Evolutionary conservation across 2,888 invertebrate species (phyloP), one percentile per base, ranked within the genome.

Genomic region (Branchipolynoe longqiensis): DNA sequence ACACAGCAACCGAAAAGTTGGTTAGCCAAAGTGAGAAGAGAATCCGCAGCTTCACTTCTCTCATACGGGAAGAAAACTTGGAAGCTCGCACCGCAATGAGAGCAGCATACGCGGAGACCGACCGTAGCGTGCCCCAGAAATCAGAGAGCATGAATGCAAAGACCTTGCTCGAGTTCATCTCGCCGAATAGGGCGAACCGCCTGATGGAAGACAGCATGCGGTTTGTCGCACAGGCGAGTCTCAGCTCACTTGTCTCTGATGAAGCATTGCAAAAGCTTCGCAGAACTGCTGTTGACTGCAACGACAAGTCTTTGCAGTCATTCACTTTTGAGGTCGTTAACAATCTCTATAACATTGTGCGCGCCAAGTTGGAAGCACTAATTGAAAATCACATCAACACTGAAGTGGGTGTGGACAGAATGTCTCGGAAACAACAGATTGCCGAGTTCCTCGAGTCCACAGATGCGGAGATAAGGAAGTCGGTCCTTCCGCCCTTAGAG

Each of bases 401-500:
- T 4, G 14, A 12, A 12, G 69, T 31, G 33, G 54, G 3, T 25
- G 28, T 2, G 22, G 62, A 62, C 62, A 48, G 18, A 8, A 62
- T 28, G 8, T 48, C 78, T 6, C 41, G 31, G 28, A 40, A 25
- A n/a, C 48, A 78, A 18, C 25, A 25, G 31, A 78, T 78, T 18
- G 22, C 25, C 14, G 78, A 41, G 8, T 78, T 78, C 18, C 54
- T 78, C 0, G 12, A n/a, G 2, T 8, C 41, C 12, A n/a, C 78
- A 0, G 48, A 78, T 48, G 78, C 22, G 54, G 78, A 78, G 28
- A 54, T 54, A 41, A 78, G 28, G 48, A 25, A 4, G 2, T 48
- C 48, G 4, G 81, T 86, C 0, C 54, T 86, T 36, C 85, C 86
- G 25, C 59, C 62, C 0, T 54, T 86, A 6, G 83, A 81, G 48